Evolutionary conservation across 2,888 invertebrate species (phyloP).

Genomic region (Drosophila formosana): DNA sequence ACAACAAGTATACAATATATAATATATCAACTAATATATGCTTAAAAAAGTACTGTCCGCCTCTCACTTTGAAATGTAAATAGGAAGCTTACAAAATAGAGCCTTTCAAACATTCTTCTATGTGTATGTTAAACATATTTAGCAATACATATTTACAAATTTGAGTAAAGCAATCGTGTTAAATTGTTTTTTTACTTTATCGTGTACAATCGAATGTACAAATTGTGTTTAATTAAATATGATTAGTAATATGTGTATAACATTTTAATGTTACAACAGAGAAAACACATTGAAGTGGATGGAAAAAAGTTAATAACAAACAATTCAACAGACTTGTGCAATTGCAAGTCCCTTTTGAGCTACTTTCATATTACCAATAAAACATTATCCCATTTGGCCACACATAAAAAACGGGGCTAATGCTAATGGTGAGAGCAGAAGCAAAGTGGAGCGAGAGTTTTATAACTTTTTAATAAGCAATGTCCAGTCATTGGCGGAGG

Average conservation of each 20-base stretch:
- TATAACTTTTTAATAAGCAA: conserved; percentile 73
- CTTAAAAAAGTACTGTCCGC: no score
- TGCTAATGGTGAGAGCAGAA: conserved; percentile 2
- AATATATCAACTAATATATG: no score
- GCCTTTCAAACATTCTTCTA: no score
- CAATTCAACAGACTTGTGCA: not conserved
- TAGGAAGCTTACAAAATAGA: no score
- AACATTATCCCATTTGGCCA: conserved; percentile 20
- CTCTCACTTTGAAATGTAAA: no score
- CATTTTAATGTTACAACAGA: no score
- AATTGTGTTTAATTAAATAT: not conserved
- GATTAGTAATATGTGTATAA: not conserved
- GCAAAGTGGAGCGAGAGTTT: conserved; percentile 34
- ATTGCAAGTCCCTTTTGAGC: not conserved
- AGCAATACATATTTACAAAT: no score
- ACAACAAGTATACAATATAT: no score
- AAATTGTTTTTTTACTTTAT: no score
- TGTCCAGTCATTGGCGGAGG: conserved; percentile 35
- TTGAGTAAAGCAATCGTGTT: no score
- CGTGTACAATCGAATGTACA: no score
- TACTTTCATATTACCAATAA: conserved; percentile 5
- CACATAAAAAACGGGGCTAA: conserved; percentile 19
- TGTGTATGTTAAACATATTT: no score
- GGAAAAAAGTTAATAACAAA: not conserved
- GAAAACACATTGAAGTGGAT: not conserved